Conservation (phyloP, 2,113 vertebrate species). For the Panthera tigris region DNA sequence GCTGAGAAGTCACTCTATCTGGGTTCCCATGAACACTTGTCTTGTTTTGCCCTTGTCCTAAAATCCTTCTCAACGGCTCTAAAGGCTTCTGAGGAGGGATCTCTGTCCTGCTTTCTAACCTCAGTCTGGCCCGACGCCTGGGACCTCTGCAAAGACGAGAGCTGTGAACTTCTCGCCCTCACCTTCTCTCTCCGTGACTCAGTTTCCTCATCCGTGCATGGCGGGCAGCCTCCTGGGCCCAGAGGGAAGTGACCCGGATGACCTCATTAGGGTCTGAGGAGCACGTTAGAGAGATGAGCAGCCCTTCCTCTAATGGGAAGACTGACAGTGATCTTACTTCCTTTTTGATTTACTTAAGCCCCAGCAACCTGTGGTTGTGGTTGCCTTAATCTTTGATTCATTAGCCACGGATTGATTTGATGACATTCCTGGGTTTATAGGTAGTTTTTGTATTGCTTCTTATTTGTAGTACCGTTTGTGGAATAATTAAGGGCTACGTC, state of each 20-base stretch:
- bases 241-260: not conserved
- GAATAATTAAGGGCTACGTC: not conserved
- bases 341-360: constrained; percentile 6
- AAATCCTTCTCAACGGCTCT: not conserved
- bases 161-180: rapidly evolving
- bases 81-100: not conserved
- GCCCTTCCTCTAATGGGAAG: not conserved
- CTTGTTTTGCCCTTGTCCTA: not conserved
- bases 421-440: constrained; percentile 26
- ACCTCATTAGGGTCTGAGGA: not conserved
- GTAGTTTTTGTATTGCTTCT: not conserved
- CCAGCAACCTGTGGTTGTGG: not conserved
- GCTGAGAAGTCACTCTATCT: constrained; percentile 9
- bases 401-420: not conserved
- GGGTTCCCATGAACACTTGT: not conserved
- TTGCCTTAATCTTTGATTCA: not conserved
- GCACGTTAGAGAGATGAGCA: not conserved
- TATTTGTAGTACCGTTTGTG: not conserved
- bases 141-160: not conserved
- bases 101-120: not conserved
- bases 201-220: not conserved
- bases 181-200: not conserved
- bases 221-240: rapidly evolving
- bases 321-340: not conserved
- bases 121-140: not conserved